Conservation (phyloP, 2,888 invertebrate species). For the Heteromyza rotundicornis region DNA sequence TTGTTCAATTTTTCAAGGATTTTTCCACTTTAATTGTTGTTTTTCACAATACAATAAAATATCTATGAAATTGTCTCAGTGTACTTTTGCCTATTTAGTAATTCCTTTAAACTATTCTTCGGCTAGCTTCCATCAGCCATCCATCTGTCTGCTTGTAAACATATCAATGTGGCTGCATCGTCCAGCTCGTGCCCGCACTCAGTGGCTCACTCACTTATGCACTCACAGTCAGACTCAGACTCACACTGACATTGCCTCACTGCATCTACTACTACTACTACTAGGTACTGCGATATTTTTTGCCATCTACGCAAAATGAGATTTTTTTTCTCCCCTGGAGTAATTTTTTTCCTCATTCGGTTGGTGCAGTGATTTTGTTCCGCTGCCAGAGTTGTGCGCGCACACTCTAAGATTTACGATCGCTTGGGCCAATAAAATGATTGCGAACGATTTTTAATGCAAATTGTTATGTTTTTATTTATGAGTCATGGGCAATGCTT, state of each 20-base stretch:
- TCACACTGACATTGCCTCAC: too few species aligned
- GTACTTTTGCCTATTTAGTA: too few species aligned
- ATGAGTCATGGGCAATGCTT: neutral
- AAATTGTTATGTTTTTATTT: slow-evolving; percentile 55
- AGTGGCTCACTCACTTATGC: neutral
- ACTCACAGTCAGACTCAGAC: neutral
- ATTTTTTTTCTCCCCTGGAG: neutral
- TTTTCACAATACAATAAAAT: too few species aligned
- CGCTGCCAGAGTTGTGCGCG: neutral
- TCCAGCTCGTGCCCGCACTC: neutral
- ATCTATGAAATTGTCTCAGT: too few species aligned
- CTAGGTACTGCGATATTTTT: neutral
- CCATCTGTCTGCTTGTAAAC: too few species aligned
- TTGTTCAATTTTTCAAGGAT: too few species aligned
- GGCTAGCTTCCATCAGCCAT: too few species aligned
- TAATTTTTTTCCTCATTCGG: too few species aligned
- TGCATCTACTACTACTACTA: too few species aligned
- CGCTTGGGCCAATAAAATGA: slow-evolving; percentile 60
- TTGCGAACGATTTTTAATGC: slow-evolving; percentile 61
- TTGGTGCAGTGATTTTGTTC: neutral
- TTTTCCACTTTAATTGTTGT: too few species aligned
- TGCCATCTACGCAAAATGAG: neutral
- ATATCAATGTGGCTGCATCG: neutral
- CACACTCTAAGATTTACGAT: slow-evolving; percentile 59
- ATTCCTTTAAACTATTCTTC: too few species aligned